Evolutionary conservation across 2,888 invertebrate genomes (phyloP), one percentile per base, ranked within the genome.

Genomic region (Ophonus ardosiacus): DNA sequence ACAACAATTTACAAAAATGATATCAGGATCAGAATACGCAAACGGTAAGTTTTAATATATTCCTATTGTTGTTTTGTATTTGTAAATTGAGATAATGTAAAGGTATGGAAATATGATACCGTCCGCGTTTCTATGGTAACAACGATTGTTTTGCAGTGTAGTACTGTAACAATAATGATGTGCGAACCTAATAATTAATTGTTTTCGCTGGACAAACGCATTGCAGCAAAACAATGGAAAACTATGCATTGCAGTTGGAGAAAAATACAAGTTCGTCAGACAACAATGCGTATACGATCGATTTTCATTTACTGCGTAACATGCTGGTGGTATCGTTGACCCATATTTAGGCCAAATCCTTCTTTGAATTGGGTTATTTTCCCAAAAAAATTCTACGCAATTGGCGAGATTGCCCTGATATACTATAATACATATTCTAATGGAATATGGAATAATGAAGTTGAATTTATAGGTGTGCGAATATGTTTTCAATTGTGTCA

Each of bases 211-310:
- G 74, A 74, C 83, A 43, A 83, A 74, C 83, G 83, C 83, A 83
- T 31, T 83, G 83, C 83, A 83, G 43, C 38, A 71, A 83, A 74
- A 74, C 74, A 76, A 83, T 74, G 38, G 57, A 10, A 82, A 74
- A 71, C 56, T 18, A 74, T 74, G 68, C 57, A 81, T 51, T 68
- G 57, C 71, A 82, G 68, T 79, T 56, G 74, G 13, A 76, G 57
- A 76, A 61, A 83, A 83, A 74, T 83, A 40, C 13, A 61, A 74
- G 56, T 74, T 83, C 43, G 57, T 61, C 38, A 74, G 74, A 83
- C 83, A 82, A 82, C 82, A 83, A 83, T 83, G 83, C 83, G 83
- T 83, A 76, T 78, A 15, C 59, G 57, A 83, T 83, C 83, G 83
- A 83, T 83, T 83, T 83, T 61, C 57, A 71, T 83, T 59, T 74